Evolutionary conservation across 2,888 invertebrate genomes (phyloP).

Genomic region (Saturnia japonica): DNA sequence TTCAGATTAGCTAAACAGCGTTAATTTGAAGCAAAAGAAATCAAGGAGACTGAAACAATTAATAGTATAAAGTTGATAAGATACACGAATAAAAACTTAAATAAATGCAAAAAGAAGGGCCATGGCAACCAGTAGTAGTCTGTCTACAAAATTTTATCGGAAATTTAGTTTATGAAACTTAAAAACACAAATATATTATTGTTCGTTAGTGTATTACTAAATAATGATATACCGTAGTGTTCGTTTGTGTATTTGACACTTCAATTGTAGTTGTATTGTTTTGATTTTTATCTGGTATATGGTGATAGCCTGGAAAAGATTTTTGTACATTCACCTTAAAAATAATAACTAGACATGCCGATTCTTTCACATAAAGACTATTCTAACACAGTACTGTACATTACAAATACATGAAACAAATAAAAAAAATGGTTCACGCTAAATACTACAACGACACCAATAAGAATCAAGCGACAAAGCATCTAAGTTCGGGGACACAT

Average conservation of each 20-base stretch:
- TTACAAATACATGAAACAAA: constrained; percentile 21
- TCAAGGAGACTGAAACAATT: not conserved
- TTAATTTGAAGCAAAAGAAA: constrained; percentile 6
- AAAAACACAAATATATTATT: constrained; percentile 16
- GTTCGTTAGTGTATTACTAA: constrained; percentile 20
- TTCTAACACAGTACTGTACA: constrained; percentile 5
- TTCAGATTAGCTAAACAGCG: not conserved
- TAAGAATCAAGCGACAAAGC: constrained; percentile 44
- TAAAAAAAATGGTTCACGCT: constrained; percentile 22
- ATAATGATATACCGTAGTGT: constrained; percentile 66
- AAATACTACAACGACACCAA: constrained; percentile 36
- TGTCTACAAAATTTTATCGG: not conserved
- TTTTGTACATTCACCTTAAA: constrained; percentile 15
- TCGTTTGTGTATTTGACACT: constrained; percentile 55
- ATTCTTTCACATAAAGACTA: constrained; percentile 19
- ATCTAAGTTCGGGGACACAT: constrained; percentile 50
- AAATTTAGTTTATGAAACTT: not conserved
- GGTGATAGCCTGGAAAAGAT: constrained; percentile 67
- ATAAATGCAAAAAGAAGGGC: not conserved
- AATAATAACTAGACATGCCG: constrained; percentile 22
- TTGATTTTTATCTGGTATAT: constrained; percentile 59
- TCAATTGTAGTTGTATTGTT: constrained; percentile 58
- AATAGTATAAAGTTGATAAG: not conserved
- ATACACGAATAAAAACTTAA: not conserved
- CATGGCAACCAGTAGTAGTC: not conserved